These are phyloP conservation scores for Neostethus bicornis DNA, from an alignment of 2,797 vertebrate genomes.

Conservation along the genomic window DNA sequence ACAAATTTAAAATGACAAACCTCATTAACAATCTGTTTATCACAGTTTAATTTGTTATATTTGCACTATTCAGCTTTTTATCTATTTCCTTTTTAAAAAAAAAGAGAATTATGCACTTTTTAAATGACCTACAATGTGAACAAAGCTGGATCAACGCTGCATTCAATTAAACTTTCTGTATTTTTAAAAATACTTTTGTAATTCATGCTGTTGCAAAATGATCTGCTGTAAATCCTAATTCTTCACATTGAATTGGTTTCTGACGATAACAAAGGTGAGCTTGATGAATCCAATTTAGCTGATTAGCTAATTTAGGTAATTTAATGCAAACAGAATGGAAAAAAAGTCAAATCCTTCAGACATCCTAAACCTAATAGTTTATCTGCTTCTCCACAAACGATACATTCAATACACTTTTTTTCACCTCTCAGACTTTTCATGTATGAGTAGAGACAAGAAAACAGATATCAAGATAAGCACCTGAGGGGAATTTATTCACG, in stretches of 20 bases:
- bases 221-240: slow-evolving; percentile 53
- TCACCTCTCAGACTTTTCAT: slow-evolving; percentile 6
- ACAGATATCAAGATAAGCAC: slow-evolving; percentile 18
- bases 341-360: slow-evolving; percentile 25
- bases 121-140: slow-evolving; percentile 25
- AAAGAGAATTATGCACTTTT: slow-evolving; percentile 51
- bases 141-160: slow-evolving; percentile 12
- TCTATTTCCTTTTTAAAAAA: slow-evolving; percentile 44
- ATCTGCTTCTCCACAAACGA: slow-evolving; percentile 25
- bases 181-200: slow-evolving; percentile 56
- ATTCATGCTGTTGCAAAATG: slow-evolving; percentile 58
- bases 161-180: slow-evolving; percentile 33
- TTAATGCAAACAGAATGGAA: slow-evolving; percentile 24
- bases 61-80: slow-evolving; percentile 45
- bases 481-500: slow-evolving; percentile 19
- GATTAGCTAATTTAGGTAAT: slow-evolving; percentile 40
- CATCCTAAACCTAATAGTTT: slow-evolving; percentile 8
- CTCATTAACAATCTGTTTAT: slow-evolving; percentile 38
- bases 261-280: slow-evolving; percentile 37
- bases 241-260: slow-evolving; percentile 53
- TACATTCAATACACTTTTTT: slow-evolving; percentile 24
- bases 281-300: no score
- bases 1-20: slow-evolving; percentile 54
- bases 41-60: slow-evolving; percentile 51
- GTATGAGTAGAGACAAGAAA: slow-evolving; percentile 14